Evolutionary conservation across 2,888 invertebrate genomes (phyloP).

Genomic region (Drosophila meridiana): DNA sequence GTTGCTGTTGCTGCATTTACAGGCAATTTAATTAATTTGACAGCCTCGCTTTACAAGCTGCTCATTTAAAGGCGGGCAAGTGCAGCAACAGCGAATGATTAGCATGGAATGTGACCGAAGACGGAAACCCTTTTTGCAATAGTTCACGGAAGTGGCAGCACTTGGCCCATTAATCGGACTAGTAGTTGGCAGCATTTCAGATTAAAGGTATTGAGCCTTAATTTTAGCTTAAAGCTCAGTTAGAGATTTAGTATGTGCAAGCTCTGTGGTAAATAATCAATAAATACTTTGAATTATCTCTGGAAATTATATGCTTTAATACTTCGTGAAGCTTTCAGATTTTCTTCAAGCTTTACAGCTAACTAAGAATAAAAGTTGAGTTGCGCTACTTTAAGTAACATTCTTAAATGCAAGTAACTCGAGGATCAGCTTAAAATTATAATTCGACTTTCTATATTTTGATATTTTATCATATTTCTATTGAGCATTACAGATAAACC

Average conservation of each 20-base stretch:
- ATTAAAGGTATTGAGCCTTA: background rate
- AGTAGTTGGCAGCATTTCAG: background rate
- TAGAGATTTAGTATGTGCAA: background rate
- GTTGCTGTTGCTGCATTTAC: slow-evolving; percentile 32
- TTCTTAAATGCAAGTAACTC: too few relatives aligned
- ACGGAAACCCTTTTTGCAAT: background rate
- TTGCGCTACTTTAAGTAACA: too few relatives aligned
- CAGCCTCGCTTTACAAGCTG: slow-evolving; percentile 43
- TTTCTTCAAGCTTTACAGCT: too few relatives aligned
- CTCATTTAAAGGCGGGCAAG: slow-evolving; percentile 51
- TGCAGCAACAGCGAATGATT: slow-evolving; percentile 38
- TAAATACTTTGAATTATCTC: too few relatives aligned
- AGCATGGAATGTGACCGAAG: slow-evolving; percentile 16
- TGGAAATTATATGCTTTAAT: too few relatives aligned
- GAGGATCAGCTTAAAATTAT: too few relatives aligned
- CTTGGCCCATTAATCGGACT: background rate
- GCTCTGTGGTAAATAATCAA: background rate
- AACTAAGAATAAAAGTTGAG: too few relatives aligned
- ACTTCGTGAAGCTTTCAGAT: too few relatives aligned
- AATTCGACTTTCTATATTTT: too few relatives aligned
- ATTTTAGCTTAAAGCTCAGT: background rate
- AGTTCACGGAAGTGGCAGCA: background rate
- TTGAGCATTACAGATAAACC: too few relatives aligned
- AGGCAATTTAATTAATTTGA: slow-evolving; percentile 62
- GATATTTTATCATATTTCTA: too few relatives aligned